A percentile compares a stretch with the other conserved stretches of the same genome.
Conservation (phyloP, 2,888 invertebrate genomes). For the Aelia acuminata region DNA sequence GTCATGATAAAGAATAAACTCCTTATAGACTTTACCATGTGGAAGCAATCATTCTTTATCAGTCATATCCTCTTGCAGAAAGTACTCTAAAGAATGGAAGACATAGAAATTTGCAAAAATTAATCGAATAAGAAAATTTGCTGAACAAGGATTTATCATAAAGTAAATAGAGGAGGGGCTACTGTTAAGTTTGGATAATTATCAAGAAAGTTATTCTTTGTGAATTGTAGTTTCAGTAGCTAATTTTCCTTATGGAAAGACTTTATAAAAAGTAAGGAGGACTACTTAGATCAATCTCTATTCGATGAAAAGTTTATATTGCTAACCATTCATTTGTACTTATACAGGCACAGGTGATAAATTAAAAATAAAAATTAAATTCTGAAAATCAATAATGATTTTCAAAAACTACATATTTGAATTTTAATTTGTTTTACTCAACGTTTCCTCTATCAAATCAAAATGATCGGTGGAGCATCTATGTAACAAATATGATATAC, state of each 20-base stretch:
- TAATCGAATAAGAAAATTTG: no score
- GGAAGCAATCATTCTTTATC: no score
- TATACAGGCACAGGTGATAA: slow-evolving; percentile 48
- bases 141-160: no score
- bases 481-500: not conserved
- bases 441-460: not conserved
- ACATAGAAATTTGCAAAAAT: not conserved
- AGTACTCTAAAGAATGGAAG: not conserved
- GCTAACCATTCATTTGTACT: slow-evolving; percentile 31
- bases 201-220: no score
- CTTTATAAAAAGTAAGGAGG: not conserved
- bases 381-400: not conserved
- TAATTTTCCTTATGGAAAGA: slow-evolving; percentile 9
- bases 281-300: slow-evolving; percentile 35
- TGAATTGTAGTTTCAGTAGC: not conserved
- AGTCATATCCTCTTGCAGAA: not conserved
- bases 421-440: not conserved
- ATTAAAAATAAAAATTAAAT: not conserved
- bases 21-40: not conserved
- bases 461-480: not conserved
- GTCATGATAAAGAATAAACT: not conserved
- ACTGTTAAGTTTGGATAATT: no score
- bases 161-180: no score
- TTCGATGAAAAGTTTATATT: slow-evolving; percentile 7
- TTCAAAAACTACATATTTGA: not conserved